These are phyloP conservation scores for Heliothis peltigera DNA, from an alignment of 2,888 invertebrate species.

Conservation along the genomic window DNA sequence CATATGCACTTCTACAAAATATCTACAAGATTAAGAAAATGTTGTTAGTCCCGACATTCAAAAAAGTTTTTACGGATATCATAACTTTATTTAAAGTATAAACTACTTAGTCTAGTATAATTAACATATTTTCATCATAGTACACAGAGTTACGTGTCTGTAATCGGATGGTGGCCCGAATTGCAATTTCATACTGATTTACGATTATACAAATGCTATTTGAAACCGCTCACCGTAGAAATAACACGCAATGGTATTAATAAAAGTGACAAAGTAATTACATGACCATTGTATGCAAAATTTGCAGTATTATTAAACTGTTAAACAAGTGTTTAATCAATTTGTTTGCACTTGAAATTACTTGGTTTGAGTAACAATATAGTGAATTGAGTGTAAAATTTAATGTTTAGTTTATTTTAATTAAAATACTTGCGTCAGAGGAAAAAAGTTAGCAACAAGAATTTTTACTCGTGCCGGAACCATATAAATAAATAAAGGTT, in stretches of 20 bases:
- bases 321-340: constrained; percentile 26
- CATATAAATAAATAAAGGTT: no score
- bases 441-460: background rate
- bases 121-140: background rate
- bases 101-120: background rate
- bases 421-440: background rate
- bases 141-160: background rate
- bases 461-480: no score
- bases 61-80: background rate
- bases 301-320: constrained; percentile 9
- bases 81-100: background rate
- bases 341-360: constrained; percentile 13
- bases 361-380: background rate
- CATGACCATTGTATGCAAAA: constrained; percentile 46
- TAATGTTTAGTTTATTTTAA: constrained; percentile 14
- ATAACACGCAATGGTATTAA: constrained; percentile 32
- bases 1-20: background rate
- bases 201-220: background rate
- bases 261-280: constrained; percentile 21
- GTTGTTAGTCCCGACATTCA: no score
- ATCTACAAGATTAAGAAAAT: no score
- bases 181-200: background rate
- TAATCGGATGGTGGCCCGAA: background rate
- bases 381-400: constrained; percentile 11
- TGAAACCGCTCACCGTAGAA: background rate